Percentiles rank a stretch among this genome's conserved stretches.
Conservation (phyloP, 2,797 vertebrate species). For the Tenualosa thibaudeaui region DNA sequence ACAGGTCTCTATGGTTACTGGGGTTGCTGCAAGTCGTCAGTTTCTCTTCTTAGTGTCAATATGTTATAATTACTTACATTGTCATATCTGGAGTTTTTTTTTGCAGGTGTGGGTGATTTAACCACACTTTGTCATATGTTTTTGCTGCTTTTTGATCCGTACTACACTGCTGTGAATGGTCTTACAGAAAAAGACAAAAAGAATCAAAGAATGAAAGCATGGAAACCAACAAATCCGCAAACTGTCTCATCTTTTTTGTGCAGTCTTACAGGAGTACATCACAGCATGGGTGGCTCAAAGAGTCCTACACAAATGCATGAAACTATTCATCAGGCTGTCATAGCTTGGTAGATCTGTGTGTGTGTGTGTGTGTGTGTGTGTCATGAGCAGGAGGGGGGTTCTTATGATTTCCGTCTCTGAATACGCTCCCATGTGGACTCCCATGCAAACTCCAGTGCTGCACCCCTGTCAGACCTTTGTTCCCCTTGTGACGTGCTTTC, state of each 20-base stretch:
- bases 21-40: not conserved
- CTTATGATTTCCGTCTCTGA: conserved; percentile 33
- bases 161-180: not conserved
- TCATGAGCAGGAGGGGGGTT: conserved; percentile 3
- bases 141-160: not conserved
- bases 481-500: conserved; percentile 14
- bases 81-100: not conserved
- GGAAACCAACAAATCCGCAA: not conserved
- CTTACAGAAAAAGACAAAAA: not conserved
- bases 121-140: not conserved
- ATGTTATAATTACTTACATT: not conserved
- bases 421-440: conserved; percentile 34
- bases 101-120: not conserved
- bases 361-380: too few species aligned
- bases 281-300: conserved; percentile 14
- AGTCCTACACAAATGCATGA: conserved; percentile 32
- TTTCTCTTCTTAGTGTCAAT: not conserved
- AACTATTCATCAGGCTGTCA: conserved; percentile 49
- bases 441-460: conserved; percentile 35
- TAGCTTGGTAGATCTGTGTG: too few species aligned
- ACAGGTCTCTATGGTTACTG: conserved; percentile 9
- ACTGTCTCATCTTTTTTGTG: not conserved
- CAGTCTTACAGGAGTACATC: not conserved
- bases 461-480: conserved; percentile 28
- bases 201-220: not conserved